phyloP scores from a whole-genome alignment of 64 coral and sea anemone genomes.

The Trachythela sp. region DNA sequence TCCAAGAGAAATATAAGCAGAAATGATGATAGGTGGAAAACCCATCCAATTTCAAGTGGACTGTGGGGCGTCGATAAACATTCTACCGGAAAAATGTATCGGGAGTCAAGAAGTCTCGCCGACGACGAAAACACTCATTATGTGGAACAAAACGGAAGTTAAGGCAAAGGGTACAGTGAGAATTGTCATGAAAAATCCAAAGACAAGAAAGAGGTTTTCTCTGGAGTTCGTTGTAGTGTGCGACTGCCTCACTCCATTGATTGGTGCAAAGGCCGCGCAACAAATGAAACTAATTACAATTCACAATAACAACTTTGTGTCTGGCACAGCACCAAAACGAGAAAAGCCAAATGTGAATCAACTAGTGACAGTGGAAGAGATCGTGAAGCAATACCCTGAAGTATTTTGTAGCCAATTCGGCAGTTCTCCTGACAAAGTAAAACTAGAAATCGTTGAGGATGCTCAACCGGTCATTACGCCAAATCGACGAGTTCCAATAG shows the following conservation, averaged over 20 bases:
- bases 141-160: not conserved
- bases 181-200: not conserved
- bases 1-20: not conserved
- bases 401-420: too few relatives aligned
- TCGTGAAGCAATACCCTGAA: too few relatives aligned
- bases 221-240: not conserved
- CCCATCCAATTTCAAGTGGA: not conserved
- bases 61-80: not conserved
- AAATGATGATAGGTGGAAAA: not conserved
- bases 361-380: too few relatives aligned
- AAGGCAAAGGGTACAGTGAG: not conserved
- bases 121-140: not conserved
- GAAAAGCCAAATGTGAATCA: too few relatives aligned
- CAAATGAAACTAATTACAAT: not conserved
- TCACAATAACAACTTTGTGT: too few relatives aligned
- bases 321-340: too few relatives aligned
- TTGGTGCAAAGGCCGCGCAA: not conserved
- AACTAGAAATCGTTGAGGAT: not conserved
- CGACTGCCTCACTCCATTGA: not conserved
- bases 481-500: constrained; percentile 3
- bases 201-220: not conserved
- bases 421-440: too few relatives aligned
- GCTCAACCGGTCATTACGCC: not conserved
- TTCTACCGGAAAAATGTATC: not conserved
- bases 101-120: not conserved